Conservation (phyloP, 2,888 invertebrate species). For the Monochamus alternatus region DNA sequence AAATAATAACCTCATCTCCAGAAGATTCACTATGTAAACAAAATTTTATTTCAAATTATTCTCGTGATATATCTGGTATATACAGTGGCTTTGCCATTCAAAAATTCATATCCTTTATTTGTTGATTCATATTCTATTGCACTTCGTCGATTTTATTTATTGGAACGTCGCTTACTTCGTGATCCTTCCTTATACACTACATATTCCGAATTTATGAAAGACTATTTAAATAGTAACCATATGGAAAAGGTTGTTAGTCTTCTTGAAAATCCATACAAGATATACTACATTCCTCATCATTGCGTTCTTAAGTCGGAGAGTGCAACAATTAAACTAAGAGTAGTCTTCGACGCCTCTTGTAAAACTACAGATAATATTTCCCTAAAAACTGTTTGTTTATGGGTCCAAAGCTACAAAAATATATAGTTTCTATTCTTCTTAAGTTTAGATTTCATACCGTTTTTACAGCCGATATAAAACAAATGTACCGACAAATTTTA, state of each 20-base stretch:
- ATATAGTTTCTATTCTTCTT: background rate
- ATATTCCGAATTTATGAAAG: background rate
- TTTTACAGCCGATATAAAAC: constrained; percentile 14
- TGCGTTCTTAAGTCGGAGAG: background rate
- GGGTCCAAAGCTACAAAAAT: constrained; percentile 15
- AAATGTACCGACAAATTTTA: constrained; percentile 22
- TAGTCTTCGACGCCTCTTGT: background rate
- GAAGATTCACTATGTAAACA: background rate
- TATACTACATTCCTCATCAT: background rate
- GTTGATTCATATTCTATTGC: background rate
- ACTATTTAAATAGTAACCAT: too few species aligned
- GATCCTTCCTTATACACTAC: background rate
- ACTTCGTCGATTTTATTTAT: background rate
- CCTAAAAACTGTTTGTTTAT: constrained; percentile 4
- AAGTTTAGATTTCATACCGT: constrained; percentile 4
- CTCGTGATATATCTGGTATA: background rate
- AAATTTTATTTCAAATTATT: background rate
- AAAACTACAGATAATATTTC: background rate
- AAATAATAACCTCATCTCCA: background rate
- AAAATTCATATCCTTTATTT: background rate
- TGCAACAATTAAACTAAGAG: background rate
- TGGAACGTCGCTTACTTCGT: background rate
- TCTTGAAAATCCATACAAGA: background rate
- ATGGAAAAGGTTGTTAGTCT: too few species aligned
- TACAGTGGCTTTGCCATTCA: background rate